These are phyloP conservation scores for Ptilodon capucinus DNA, from an alignment of 2,888 invertebrate species.

Conservation along the genomic window DNA sequence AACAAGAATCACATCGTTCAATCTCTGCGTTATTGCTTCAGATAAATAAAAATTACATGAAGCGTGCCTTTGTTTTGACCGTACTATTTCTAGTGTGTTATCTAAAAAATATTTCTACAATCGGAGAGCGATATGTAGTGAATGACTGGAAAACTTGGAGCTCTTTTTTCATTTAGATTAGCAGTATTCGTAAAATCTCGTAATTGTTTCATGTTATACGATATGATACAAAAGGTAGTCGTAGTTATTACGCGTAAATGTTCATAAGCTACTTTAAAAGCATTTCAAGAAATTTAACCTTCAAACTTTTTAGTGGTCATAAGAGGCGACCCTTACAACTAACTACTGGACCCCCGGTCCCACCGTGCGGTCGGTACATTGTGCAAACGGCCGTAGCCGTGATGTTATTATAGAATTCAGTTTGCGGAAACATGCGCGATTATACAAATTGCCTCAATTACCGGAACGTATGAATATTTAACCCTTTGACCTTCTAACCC, in stretches of 20 bases:
- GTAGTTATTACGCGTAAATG: too few relatives aligned
- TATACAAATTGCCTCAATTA: conserved; percentile 48
- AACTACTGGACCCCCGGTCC: neutral
- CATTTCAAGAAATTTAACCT: neutral
- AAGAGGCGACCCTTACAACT: neutral
- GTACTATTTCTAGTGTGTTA: conserved; percentile 12
- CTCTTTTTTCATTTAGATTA: too few relatives aligned
- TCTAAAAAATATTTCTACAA: conserved; percentile 21
- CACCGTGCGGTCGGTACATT: conserved; percentile 7
- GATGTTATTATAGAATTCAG: conserved; percentile 35
- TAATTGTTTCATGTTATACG: too few relatives aligned
- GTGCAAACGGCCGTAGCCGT: conserved; percentile 14
- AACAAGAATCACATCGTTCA: too few relatives aligned
- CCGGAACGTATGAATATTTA: conserved; percentile 41
- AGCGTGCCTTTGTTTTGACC: neutral
- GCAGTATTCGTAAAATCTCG: too few relatives aligned
- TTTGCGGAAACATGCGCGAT: conserved; percentile 37
- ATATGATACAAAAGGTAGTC: too few relatives aligned
- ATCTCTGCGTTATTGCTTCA: neutral
- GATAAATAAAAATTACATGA: conserved; percentile 6
- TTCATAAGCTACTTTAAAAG: too few relatives aligned
- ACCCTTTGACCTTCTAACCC: conserved; percentile 35
- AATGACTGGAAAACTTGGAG: neutral
- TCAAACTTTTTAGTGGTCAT: neutral
- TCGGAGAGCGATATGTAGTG: conserved; percentile 8